Evolutionary conservation across 1,140 invertebrate genomes (phyloP), one percentile per base, ranked within the genome.

Genomic region (Leptopilina clavipes): DNA sequence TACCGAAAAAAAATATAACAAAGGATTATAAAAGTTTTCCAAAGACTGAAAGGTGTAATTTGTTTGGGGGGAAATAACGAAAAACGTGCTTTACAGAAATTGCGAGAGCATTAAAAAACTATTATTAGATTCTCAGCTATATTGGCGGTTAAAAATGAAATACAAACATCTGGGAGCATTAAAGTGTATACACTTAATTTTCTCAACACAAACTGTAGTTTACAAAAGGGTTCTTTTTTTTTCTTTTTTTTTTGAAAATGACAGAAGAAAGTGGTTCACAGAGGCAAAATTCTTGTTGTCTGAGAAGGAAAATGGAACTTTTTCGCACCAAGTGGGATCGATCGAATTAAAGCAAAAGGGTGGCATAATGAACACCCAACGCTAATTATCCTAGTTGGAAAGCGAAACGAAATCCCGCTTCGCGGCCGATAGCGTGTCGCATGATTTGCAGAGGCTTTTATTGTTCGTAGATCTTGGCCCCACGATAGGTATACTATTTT

Each of bases 361-460:
- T 65, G 59, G 59, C 59, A 65, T 65, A 65, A 65, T 65, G 59
- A 65, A 65, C 59, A 65, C 59, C 59, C 59, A 19, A 65, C 59
- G 22, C 59, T 65, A 65, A 65, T 65, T 65, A 65, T 65, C 59
- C 11, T n/a, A 25, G 12, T 31, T 25, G 18, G 19, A 59, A 25
- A 65, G 59, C 59, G 59, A 65, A 65, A 65, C 22, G 59, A 65
- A 65, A 65, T 65, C 56, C 56, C 56, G 56, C 56, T 59, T 65
- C 25, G 59, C 59, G 59, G n/a, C 59, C 59, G 59, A 65, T 65
- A 65, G 59, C 59, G 59, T 65, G 59, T 65, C 59, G 59, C 59
- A 65, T 65, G 59, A 65, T 65, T 65, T 65, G 59, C 59, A 31
- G 25, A 65, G 59, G 25, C 59, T 65, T 65, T 65, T 65, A 65